Conservation (phyloP, 2,113 vertebrate species). For the Pseudorasbora parva region DNA sequence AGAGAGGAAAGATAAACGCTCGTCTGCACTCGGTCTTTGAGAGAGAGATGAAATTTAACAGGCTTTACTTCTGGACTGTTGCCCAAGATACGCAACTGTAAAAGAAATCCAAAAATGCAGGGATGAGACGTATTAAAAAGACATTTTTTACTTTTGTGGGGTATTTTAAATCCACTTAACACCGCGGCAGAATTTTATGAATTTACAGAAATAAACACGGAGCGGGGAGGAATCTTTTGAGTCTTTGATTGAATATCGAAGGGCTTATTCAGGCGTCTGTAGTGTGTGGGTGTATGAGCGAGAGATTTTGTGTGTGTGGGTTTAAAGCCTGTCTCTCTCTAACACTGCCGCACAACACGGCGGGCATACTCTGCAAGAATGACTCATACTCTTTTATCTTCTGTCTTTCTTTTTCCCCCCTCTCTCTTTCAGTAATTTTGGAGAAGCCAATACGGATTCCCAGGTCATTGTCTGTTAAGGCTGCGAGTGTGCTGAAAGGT, state of each 20-base stretch:
- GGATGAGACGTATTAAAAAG: constrained; percentile 52
- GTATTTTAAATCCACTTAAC: constrained; percentile 40
- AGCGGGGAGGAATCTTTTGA: constrained; percentile 20
- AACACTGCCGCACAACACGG: constrained; percentile 18
- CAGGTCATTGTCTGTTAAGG: constrained; percentile 97
- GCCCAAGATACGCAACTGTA: constrained; percentile 28
- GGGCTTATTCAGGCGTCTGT: constrained; percentile 35
- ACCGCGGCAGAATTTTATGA: constrained; percentile 11
- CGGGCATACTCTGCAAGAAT: constrained; percentile 12
- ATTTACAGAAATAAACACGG: constrained; percentile 39
- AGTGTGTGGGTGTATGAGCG: neutral
- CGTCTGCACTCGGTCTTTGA: constrained; percentile 22
- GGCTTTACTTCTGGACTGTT: constrained; percentile 38
- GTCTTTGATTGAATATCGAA: constrained; percentile 27
- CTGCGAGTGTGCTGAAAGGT: constrained; percentile 96
- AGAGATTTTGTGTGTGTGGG: constrained; percentile 38
- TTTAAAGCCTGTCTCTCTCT: constrained; percentile 25
- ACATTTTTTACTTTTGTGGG: constrained; percentile 15
- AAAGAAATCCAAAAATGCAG: constrained; percentile 44
- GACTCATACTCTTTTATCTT: constrained; percentile 49
- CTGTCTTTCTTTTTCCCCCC: constrained; percentile 36
- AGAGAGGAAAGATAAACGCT: constrained; percentile 47
- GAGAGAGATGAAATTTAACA: constrained; percentile 41
- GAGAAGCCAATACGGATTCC: constrained; percentile 99
- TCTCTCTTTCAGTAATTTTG: constrained; percentile 86